Conservation (phyloP, 2,888 invertebrate genomes). For the Uloborus plumipes region DNA sequence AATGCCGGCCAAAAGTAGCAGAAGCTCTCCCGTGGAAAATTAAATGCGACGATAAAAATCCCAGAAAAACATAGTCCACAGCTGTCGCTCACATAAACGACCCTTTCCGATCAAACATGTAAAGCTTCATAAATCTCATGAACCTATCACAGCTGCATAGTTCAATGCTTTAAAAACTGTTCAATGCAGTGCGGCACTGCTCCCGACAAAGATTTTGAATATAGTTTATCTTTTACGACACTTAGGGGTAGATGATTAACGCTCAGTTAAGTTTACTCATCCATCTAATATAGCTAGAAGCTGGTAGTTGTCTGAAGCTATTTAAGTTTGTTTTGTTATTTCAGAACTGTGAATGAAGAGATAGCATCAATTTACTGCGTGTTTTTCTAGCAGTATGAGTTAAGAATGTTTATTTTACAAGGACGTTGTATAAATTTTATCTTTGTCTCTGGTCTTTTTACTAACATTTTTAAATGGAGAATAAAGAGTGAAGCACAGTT, state of each 20-base stretch:
- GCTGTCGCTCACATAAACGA: constrained; percentile 56
- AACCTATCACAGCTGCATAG: constrained; percentile 47
- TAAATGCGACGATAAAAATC: not conserved
- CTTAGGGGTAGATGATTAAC: constrained; percentile 53
- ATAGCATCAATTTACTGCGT: too few species aligned
- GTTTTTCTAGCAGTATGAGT: too few species aligned
- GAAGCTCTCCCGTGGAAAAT: too few species aligned
- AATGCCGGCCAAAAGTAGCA: too few species aligned
- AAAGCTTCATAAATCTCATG: constrained; percentile 50
- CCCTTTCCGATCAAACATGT: constrained; percentile 44
- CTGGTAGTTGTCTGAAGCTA: constrained; percentile 33
- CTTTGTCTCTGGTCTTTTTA: too few species aligned
- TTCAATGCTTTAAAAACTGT: constrained; percentile 51
- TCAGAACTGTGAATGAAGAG: not conserved
- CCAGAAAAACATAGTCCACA: constrained; percentile 15
- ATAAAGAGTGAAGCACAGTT: too few species aligned
- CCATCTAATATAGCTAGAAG: constrained; percentile 48
- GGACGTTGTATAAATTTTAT: not conserved
- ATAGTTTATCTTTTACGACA: constrained; percentile 54
- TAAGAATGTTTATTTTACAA: constrained; percentile 2
- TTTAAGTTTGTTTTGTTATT: not conserved
- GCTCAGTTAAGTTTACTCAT: constrained; percentile 47
- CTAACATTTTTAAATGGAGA: too few species aligned
- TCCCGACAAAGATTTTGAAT: constrained; percentile 39
- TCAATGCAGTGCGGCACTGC: constrained; percentile 24